These are phyloP conservation scores for Leptinotarsa lineolata DNA, from an alignment of 1,140 invertebrate species.

Conservation along the genomic window DNA sequence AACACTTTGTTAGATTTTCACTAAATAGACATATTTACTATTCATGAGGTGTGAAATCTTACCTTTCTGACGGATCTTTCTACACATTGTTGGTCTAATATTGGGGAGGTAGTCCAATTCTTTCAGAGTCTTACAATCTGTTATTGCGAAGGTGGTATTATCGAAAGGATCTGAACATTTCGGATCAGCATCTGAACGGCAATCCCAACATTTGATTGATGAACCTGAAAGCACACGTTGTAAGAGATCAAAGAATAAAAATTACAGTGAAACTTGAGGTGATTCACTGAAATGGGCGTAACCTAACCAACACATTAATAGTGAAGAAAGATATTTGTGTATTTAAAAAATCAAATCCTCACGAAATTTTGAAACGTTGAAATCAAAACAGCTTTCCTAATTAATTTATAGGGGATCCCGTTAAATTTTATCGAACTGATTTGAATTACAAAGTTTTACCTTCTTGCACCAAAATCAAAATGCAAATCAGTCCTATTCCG, in stretches of 20 bases:
- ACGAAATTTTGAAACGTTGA: background rate
- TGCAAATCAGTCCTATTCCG: background rate
- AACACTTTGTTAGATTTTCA: no score
- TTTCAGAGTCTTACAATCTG: conserved; percentile 75
- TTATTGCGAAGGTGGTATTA: conserved; percentile 84
- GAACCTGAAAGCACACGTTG: conserved; percentile 19
- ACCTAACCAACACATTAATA: background rate
- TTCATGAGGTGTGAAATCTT: conserved; percentile 39
- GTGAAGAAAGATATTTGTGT: background rate
- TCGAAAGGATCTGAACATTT: conserved; percentile 93
- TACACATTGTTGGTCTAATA: conserved; percentile 81
- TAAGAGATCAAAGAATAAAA: background rate
- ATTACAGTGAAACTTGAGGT: background rate
- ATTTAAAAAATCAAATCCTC: background rate
- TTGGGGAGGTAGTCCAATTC: conserved; percentile 71
- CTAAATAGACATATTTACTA: no score
- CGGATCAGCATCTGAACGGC: conserved; percentile 84
- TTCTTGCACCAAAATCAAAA: conserved; percentile 33
- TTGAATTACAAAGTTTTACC: conserved; percentile 22
- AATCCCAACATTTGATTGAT: conserved; percentile 88
- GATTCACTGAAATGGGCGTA: conserved; percentile 12
- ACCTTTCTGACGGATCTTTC: conserved; percentile 93
- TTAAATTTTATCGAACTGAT: background rate
- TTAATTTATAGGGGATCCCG: background rate
- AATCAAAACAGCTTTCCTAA: background rate